Evolutionary conservation across 2,888 invertebrate genomes (phyloP), one percentile per base, ranked within the genome.

Genomic region (Agrochola circellaris): DNA sequence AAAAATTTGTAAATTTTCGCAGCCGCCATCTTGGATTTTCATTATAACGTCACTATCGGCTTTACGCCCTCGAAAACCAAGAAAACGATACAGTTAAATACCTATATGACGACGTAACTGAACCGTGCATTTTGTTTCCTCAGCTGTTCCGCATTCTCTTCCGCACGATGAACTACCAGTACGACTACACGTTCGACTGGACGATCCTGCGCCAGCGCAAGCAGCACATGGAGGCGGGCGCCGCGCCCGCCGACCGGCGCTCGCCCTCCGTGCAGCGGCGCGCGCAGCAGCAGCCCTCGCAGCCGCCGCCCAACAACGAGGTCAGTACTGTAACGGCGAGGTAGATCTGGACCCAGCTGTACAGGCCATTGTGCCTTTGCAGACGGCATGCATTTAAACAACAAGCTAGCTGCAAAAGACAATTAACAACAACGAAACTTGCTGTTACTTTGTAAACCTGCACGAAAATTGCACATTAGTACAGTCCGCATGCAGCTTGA

Each of bases 111-210:
- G 61, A 30, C 9, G 61, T 34, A 34, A 34, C 9, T 11, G 20
- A 56, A 3, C 6, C 11, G 3, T 20, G n/a, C 3, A 9, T 11
- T 0, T 34, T 71, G 4, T 70, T 0, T 71, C 60, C 20, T 6
- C 94, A 97, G 96, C 97, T 99, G 95, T 99, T 99, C 98, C 98
- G 99, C 95, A 99, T 99, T 95, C 97, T 99, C 95, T 99, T 99
- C 98, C 99, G 99, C 95, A 99, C 99, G 89, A 98, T 99, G 94
- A 99, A 99, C 97, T 99, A 99, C 96, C 99, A 99, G 97, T 99
- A 99, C 97, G 99, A 99, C 97, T 99, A 99, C 97, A 99, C 99
- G 92, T 99, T 99, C 97, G 99, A 99, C 97, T 99, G 99, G 99
- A 99, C 99, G 92, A 98, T 99, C 98, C 97, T 99, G 94, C 99